These are phyloP conservation scores for Streptopelia turtur DNA, from an alignment of 2,797 vertebrate genomes.

Conservation along the genomic window DNA sequence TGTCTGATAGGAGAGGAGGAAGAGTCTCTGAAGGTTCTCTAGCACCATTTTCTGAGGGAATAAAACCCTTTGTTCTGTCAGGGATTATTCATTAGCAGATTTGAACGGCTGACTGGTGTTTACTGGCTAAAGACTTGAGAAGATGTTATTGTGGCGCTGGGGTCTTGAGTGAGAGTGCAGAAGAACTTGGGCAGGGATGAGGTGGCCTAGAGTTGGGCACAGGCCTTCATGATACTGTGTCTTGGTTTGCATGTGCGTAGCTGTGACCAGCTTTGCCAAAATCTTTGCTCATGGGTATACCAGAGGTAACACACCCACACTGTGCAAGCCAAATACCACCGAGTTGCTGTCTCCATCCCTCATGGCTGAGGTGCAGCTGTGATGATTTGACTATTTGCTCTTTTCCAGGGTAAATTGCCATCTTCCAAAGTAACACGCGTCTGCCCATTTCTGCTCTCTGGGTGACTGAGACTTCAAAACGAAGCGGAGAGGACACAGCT, in stretches of 20 bases:
- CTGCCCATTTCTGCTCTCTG: background rate
- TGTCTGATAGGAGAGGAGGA: background rate
- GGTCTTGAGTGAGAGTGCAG: fast-evolving
- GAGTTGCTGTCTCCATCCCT: background rate
- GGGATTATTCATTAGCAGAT: background rate
- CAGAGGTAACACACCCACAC: background rate
- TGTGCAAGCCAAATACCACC: background rate
- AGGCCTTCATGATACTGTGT: background rate
- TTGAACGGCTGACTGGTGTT: background rate
- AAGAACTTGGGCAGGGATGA: background rate
- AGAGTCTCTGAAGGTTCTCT: background rate
- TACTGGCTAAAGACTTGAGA: background rate
- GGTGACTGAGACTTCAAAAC: background rate
- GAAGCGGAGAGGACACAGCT: background rate
- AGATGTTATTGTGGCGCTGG: background rate
- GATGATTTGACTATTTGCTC: background rate
- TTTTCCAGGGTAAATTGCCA: background rate
- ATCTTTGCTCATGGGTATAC: background rate
- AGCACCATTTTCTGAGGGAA: background rate
- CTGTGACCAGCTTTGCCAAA: background rate
- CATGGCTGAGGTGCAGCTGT: background rate
- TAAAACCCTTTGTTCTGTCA: background rate
- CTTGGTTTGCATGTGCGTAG: fast-evolving
- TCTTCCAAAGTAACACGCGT: background rate
- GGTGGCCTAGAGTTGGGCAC: background rate